phyloP scores from a whole-genome alignment of 2,888 invertebrate genomes.

The Serripes groenlandicus region DNA sequence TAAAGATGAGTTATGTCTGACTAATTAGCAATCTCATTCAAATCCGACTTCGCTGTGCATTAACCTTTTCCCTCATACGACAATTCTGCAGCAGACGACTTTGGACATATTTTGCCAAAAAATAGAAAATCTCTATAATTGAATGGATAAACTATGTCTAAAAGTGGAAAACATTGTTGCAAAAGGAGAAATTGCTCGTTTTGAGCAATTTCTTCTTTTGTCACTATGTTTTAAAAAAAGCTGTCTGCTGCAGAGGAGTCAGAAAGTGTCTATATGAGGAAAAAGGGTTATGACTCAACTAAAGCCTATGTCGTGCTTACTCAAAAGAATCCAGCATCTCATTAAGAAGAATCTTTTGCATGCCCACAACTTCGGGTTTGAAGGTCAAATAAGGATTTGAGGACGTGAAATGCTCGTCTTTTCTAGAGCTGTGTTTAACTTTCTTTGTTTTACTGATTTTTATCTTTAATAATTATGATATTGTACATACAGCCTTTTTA shows the following conservation, averaged over 20 bases:
- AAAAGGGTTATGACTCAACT: neutral
- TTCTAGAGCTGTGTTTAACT: neutral
- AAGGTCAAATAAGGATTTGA: neutral
- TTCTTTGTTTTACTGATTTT: neutral
- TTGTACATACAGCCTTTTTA: neutral
- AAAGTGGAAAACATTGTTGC: neutral
- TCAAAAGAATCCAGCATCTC: neutral
- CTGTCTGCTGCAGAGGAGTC: too few species aligned
- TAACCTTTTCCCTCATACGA: too few species aligned
- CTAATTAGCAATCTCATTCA: too few species aligned
- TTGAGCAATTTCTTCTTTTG: neutral
- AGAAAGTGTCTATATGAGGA: too few species aligned
- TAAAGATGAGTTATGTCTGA: too few species aligned
- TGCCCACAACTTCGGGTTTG: too few species aligned
- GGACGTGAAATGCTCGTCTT: neutral
- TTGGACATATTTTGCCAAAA: too few species aligned
- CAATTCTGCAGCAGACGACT: too few species aligned
- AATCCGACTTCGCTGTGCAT: too few species aligned
- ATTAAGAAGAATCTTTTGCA: too few species aligned
- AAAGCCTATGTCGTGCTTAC: neutral
- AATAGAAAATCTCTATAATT: neutral
- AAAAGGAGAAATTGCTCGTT: neutral
- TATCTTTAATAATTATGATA: neutral
- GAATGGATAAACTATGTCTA: neutral
- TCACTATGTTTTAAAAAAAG: neutral